Evolutionary conservation across 1,140 invertebrate genomes (phyloP), one percentile per base, ranked within the genome.

Genomic region (Saxidomus purpurata): DNA sequence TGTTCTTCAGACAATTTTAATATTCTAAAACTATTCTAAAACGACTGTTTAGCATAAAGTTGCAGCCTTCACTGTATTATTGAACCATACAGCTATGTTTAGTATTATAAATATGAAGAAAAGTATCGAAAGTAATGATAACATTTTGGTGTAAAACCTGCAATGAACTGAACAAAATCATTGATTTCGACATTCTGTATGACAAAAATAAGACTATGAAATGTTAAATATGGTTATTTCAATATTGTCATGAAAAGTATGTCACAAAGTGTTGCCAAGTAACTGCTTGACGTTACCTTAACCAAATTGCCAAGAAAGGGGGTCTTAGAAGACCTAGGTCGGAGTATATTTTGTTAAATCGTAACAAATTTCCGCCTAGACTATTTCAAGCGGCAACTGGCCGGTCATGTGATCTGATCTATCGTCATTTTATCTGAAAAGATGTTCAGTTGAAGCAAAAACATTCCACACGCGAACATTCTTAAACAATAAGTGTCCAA

Each of bases 301-400:
- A 79, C 43, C 67, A 38, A 71, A 71, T 38, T 71, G 67, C 67
- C 47, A 79, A n/a, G 15, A 76, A 55, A 34, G 76, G 43, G 3
- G 76, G 47, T 52, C 71, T 49, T 40, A 52, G 76, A 28, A 79
- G 76, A 79, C 76, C 71, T 43, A 43, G 25, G 71, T 76, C 40
- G 71, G 40, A 71, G 67, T 6, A 47, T 79, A 52, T 52, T 52
- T 79, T 36, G 76, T 52, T 52, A 59, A 52, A 17, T 55, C 49
- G 47, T 34, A 52, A 79, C 76, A 79, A 79, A 19, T 52, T 52
- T 79, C 76, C 49, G 76, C 76, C 43, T 52, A 79, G 76, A 79
- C 76, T 79, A 79, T 79, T 59, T 79, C 76, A 79, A 52, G 76
- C 76, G 76, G 76, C 76, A 52, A 52, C 47, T 31, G 76, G 49